A percentile compares a stretch with the other conserved stretches of the same genome.
phyloP scores from a whole-genome alignment of 2,113 vertebrate species.

The Microtus oregoni region DNA sequence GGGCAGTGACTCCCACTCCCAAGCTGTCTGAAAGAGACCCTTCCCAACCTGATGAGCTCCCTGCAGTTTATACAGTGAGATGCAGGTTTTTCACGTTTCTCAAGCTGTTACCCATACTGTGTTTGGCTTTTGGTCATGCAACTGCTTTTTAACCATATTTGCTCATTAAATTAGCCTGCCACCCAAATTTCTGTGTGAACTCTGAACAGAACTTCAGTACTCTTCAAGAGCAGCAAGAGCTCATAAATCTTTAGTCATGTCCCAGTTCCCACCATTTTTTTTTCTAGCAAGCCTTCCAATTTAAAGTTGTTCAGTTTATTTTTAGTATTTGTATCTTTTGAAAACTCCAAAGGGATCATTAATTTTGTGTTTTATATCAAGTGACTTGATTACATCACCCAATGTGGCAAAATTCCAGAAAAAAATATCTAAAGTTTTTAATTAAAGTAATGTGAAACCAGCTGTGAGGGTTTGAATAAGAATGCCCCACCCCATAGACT shows the following conservation, averaged over 20 bases:
- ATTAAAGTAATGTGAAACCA: neutral
- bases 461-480: neutral
- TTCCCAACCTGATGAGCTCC: neutral
- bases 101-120: neutral
- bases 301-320: neutral
- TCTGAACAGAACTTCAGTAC: neutral
- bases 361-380: neutral
- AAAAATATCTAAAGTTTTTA: neutral
- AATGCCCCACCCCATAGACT: neutral
- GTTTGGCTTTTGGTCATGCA: neutral
- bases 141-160: neutral
- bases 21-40: neutral
- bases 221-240: neutral
- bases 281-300: neutral
- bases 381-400: neutral
- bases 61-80: neutral
- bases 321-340: neutral
- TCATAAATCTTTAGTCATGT: neutral
- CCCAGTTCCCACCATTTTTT: neutral
- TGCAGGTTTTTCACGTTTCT: neutral
- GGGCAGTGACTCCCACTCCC: neutral
- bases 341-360: neutral
- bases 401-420: slow-evolving; percentile 19
- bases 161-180: neutral
- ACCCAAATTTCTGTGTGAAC: neutral